A percentile compares a stretch with the other conserved stretches of the same genome.
phyloP scores from a whole-genome alignment of 2,113 vertebrate species.

The Aptenodytes forsteri region DNA sequence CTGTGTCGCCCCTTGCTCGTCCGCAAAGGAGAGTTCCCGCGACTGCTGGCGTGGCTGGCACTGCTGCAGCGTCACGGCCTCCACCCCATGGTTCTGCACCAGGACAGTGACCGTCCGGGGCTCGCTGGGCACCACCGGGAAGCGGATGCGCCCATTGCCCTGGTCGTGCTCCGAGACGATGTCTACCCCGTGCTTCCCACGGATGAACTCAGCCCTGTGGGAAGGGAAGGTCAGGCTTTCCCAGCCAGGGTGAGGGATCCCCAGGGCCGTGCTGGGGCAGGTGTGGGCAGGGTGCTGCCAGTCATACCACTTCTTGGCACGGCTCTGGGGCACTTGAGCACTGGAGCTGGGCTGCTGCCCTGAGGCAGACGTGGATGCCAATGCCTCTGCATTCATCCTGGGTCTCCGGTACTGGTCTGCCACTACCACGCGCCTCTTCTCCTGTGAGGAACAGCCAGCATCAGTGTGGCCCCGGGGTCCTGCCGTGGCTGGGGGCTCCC shows the following conservation, averaged over 20 bases:
- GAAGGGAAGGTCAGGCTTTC: background rate
- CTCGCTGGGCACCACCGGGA: slow-evolving; percentile 47
- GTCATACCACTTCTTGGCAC: background rate
- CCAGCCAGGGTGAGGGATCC: rapidly evolving
- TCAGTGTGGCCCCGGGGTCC: rapidly evolving
- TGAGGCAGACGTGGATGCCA: rapidly evolving
- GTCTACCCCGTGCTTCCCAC: slow-evolving; percentile 77
- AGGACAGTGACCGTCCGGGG: slow-evolving; percentile 46
- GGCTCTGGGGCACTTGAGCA: background rate
- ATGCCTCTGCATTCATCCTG: rapidly evolving
- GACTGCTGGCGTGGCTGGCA: slow-evolving; percentile 59
- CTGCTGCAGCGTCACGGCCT: slow-evolving; percentile 73
- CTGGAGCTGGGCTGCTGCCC: background rate
- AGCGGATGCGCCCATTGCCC: slow-evolving; percentile 72
- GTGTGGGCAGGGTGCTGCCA: rapidly evolving
- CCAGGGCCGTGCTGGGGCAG: background rate
- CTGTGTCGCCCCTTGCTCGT: slow-evolving; percentile 56
- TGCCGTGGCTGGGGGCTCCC: rapidly evolving
- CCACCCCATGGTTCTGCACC: slow-evolving; percentile 75
- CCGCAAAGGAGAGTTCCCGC: slow-evolving; percentile 57
- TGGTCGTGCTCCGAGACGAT: slow-evolving; percentile 61
- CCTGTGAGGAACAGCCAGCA: background rate
- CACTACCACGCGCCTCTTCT: background rate
- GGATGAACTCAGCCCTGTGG: slow-evolving; percentile 56
- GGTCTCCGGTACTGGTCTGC: slow-evolving; percentile 40